Base-by-base conservation (phyloP, 2,888 invertebrate species). In the Cyclophora punctaria region DNA sequence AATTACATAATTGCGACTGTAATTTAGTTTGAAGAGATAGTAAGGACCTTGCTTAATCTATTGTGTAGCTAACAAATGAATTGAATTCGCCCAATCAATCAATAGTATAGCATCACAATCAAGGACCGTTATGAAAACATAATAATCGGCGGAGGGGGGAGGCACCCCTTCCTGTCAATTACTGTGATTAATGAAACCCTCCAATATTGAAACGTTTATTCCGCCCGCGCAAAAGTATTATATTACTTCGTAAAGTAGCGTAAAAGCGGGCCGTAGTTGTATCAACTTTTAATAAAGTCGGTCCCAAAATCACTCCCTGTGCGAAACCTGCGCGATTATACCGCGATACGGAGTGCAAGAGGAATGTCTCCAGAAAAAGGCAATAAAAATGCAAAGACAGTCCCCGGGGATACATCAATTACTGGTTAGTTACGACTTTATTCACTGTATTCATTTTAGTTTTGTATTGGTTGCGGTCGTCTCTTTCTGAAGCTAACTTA, bases 141-240 rank as follows among this genome's bases (percentile, higher is more conserved):
- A 68, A 63, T 65, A 65, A 60, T 64, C 61, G 60, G 62, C 58
- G 60, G 58, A 58, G 55, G 58, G 68, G 66, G 66, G 66, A 68
- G 69, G 68, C 72, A 68, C 76, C 80, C 80, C 78, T 73, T 75
- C 70, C 75, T 82, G 87, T 87, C 88, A 88, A 87, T 88, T 87
- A 85, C 75, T 69, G 75, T 85, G 86, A 87, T 87, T 85, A 88
- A 87, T 88, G 86, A 80, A 80, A 69, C 74, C 74, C 73, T 71
- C 70, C 80, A 83, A 85, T 85, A 88, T 87, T 85, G 84, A 84
- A 88, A 83, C 83, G 83, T 83, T 83, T 82, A 83, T 81, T 81
- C 75, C 78, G 76, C 75, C 78, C 73, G 73, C 73, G 74, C 75
- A 73, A 78, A 83, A 81, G 82, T 83, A 83, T 84, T 75, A 82